Conservation (phyloP, 2,113 vertebrate genomes). For the Brienomyrus longianalis region DNA sequence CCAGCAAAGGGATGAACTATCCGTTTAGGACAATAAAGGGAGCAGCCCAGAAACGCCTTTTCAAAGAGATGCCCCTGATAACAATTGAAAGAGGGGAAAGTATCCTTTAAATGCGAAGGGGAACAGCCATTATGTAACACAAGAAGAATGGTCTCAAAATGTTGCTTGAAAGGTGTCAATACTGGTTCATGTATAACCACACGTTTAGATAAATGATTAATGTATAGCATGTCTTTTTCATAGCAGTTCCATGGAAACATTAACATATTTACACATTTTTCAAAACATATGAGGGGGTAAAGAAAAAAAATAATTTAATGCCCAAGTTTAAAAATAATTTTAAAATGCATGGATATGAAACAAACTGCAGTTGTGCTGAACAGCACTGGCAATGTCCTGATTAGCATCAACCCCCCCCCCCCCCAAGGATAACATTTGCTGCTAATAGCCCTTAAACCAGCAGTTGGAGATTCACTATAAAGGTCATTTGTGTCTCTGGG, state of each 20-base stretch:
- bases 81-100: background rate
- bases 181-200: slow-evolving; percentile 10
- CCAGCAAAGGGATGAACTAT: background rate
- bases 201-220: background rate
- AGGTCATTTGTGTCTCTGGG: background rate
- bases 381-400: background rate
- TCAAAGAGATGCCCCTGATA: background rate
- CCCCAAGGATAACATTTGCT: background rate
- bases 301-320: background rate
- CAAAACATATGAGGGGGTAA: background rate
- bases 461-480: background rate
- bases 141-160: slow-evolving; percentile 1
- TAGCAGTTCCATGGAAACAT: background rate
- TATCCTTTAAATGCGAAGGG: background rate
- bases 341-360: background rate
- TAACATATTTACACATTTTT: slow-evolving; percentile 11
- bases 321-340: background rate
- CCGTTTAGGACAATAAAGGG: background rate
- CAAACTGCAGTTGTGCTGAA: background rate
- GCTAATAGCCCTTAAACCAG: slow-evolving; percentile 15
- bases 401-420: background rate
- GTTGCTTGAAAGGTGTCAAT: background rate
- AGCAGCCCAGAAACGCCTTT: background rate
- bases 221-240: slow-evolving; percentile 15
- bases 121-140: background rate